A percentile compares a stretch with the other conserved stretches of the same genome.
These are phyloP conservation scores for Mus spretus DNA, from an alignment of 2,797 vertebrate species.

Conservation along the genomic window DNA sequence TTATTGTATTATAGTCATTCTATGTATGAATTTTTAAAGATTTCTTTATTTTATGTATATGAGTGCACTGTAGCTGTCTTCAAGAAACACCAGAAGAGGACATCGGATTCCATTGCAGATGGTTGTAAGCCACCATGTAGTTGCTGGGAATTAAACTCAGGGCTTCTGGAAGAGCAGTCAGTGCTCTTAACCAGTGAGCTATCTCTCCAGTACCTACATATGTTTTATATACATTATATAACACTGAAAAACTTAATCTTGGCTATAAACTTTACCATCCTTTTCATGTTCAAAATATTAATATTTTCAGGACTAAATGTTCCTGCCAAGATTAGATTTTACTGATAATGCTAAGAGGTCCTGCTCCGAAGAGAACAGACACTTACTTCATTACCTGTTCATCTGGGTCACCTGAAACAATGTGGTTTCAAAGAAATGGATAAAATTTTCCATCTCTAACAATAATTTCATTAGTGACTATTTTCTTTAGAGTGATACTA, in stretches of 20 bases:
- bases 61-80: no score
- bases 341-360: neutral
- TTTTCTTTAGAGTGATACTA: neutral
- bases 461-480: neutral
- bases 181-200: no score
- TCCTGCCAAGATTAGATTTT: neutral
- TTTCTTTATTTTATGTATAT: no score
- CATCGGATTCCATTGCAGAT: no score
- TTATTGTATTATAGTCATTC: neutral
- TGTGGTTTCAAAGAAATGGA: neutral
- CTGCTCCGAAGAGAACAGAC: neutral
- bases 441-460: neutral
- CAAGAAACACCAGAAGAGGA: no score
- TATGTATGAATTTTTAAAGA: neutral
- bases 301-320: slow-evolving; percentile 1
- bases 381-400: neutral
- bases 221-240: neutral
- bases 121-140: no score
- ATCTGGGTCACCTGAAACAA: neutral
- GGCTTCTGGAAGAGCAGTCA: no score
- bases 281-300: neutral
- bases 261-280: neutral
- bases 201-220: neutral
- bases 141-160: no score
- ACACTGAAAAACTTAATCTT: neutral